phyloP scores from a whole-genome alignment of 2,113 vertebrate genomes.

The Hippocampus zosterae region DNA sequence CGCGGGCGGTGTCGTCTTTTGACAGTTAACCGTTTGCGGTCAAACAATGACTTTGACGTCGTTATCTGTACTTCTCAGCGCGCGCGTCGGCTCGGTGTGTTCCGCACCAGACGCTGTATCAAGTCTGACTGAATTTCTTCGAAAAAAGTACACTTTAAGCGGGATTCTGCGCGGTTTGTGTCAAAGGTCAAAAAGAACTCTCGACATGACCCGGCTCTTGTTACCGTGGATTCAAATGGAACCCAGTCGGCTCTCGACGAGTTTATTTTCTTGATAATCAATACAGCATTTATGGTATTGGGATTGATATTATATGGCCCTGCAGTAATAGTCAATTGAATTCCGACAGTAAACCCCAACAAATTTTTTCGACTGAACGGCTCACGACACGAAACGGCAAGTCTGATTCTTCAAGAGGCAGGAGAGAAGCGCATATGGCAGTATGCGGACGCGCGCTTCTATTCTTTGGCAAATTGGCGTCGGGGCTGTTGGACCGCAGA shows the following conservation, averaged over 20 bases:
- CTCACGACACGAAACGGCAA: neutral
- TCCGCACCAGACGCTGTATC: constrained; percentile 10
- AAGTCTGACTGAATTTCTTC: constrained; percentile 35
- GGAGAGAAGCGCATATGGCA: neutral
- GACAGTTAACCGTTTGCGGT: constrained; percentile 76
- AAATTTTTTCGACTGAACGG: neutral
- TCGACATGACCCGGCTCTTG: neutral
- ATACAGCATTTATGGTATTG: too few species aligned
- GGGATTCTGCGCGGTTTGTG: neutral
- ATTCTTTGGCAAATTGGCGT: neutral
- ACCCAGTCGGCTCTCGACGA: neutral
- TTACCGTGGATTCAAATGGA: neutral
- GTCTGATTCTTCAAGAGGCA: neutral
- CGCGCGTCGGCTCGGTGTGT: constrained; percentile 13
- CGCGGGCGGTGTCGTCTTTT: constrained; percentile 60
- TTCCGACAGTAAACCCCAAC: neutral
- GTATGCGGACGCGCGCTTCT: neutral
- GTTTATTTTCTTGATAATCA: neutral
- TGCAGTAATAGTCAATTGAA: neutral
- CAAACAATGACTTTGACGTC: constrained; percentile 46
- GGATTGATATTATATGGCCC: too few species aligned
- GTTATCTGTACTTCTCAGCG: constrained; percentile 70
- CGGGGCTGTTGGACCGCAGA: neutral
- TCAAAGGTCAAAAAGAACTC: neutral
- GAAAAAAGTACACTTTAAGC: too few species aligned